Evolutionary conservation across 2,113 vertebrate genomes (phyloP).

Genomic region (Lycaon pictus): DNA sequence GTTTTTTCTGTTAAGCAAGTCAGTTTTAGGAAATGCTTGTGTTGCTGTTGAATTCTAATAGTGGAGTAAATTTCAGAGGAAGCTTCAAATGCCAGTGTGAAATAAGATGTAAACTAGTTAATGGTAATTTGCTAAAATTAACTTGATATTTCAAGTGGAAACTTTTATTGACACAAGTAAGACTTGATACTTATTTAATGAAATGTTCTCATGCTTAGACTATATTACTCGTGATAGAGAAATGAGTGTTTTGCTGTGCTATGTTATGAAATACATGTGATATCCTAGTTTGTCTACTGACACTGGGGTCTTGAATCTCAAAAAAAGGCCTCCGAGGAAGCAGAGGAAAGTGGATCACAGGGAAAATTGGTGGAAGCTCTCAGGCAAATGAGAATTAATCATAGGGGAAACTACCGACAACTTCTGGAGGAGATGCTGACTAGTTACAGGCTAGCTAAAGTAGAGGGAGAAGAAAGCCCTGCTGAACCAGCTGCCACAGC

Average conservation of each 20-base stretch:
- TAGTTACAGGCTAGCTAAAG: slow-evolving; percentile 92
- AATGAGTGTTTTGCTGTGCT: slow-evolving; percentile 71
- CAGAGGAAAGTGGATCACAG: slow-evolving; percentile 91
- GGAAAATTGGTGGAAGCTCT: slow-evolving; percentile 97
- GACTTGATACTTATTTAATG: slow-evolving; percentile 59
- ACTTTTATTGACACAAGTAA: slow-evolving; percentile 71
- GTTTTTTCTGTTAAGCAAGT: slow-evolving; percentile 46
- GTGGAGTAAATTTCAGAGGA: slow-evolving; percentile 67
- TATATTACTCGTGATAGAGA: slow-evolving; percentile 63
- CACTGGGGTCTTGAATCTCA: slow-evolving; percentile 94
- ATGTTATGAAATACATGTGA: slow-evolving; percentile 79
- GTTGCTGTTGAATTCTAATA: slow-evolving; percentile 63
- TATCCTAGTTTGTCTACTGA: slow-evolving; percentile 88
- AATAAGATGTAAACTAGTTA: slow-evolving; percentile 59
- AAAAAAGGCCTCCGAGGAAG: slow-evolving; percentile 90
- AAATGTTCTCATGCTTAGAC: slow-evolving; percentile 64
- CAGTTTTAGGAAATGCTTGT: slow-evolving; percentile 69
- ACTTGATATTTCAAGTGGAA: not conserved
- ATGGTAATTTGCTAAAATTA: slow-evolving; percentile 66
- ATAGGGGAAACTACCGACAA: slow-evolving; percentile 98
- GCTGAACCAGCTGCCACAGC: slow-evolving; percentile 84
- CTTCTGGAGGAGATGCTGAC: slow-evolving; percentile 97
- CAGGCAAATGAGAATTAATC: slow-evolving; percentile 98
- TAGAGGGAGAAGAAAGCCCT: slow-evolving; percentile 87
- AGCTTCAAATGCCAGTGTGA: slow-evolving; percentile 38